A percentile compares a stretch with the other conserved stretches of the same genome.
Conservation (phyloP, 1,140 invertebrate genomes). For the Diplogasteroides magnus region DNA sequence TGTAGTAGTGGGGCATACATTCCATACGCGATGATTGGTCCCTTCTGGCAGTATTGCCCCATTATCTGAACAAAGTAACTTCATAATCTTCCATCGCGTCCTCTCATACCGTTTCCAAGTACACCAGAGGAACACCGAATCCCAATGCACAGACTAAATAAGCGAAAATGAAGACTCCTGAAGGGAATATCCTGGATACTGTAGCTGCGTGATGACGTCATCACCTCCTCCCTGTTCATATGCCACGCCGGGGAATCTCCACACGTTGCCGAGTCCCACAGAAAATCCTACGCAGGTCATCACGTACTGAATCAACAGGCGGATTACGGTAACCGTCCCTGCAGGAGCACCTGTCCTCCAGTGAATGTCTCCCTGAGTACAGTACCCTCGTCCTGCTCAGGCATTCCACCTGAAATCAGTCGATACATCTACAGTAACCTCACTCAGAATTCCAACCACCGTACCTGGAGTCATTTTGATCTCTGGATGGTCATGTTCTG, state of each 20-base stretch:
- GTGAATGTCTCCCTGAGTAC: no score
- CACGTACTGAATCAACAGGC: constrained; percentile 4
- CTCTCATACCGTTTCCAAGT: no score
- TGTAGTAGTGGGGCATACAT: constrained; percentile 1
- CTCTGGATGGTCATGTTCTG: no score
- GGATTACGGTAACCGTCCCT: no score
- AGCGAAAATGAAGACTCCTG: constrained; percentile 4
- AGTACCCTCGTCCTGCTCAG: no score
- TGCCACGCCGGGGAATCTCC: constrained; percentile 55
- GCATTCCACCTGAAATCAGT: no score
- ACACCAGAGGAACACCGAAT: constrained; percentile 1
- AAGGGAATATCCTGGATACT: not conserved
- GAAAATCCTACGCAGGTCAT: constrained; percentile 10
- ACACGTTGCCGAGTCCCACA: constrained; percentile 29
- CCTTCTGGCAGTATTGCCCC: not conserved
- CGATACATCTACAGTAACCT: no score
- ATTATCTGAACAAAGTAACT: no score
- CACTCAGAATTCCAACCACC: no score
- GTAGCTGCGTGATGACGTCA: constrained; percentile 57
- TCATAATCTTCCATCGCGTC: no score
- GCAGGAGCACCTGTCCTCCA: no score
- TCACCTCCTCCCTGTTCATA: constrained; percentile 55
- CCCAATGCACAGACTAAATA: constrained; percentile 1
- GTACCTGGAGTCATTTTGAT: no score
- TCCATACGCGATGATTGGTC: not conserved